These are phyloP conservation scores for Bubalus kerabau DNA, from an alignment of 2,113 vertebrate species.

Conservation along the genomic window DNA sequence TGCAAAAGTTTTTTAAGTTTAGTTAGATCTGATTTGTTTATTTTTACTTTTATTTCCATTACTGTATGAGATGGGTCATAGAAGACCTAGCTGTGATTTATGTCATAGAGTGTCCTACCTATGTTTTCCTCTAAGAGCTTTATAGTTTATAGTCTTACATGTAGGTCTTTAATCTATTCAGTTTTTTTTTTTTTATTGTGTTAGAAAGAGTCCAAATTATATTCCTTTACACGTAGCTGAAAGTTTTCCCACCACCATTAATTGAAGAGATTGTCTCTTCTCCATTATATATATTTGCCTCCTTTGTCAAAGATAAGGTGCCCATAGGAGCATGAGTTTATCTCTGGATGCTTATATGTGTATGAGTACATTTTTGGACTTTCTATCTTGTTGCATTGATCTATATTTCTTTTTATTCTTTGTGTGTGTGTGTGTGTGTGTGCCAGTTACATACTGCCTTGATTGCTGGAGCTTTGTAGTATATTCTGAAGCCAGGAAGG, in stretches of 20 bases:
- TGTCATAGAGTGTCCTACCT: neutral
- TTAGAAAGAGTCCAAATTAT: neutral
- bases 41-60: neutral
- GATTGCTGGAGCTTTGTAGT: accelerated
- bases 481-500: neutral
- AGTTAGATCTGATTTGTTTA: neutral
- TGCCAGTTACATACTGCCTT: neutral
- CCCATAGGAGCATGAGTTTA: neutral
- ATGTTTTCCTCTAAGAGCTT: neutral
- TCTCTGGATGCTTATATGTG: neutral
- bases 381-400: neutral
- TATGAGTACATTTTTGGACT: neutral
- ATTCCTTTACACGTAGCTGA: neutral
- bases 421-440: too few relatives aligned
- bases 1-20: neutral
- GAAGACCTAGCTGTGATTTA: neutral
- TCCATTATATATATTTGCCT: neutral
- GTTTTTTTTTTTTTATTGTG: neutral
- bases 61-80: neutral
- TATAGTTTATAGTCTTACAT: neutral
- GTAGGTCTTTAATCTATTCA: neutral
- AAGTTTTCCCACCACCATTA: neutral
- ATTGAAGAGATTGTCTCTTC: neutral
- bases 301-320: neutral
- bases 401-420: neutral